Base-by-base conservation (phyloP, 37 sponge, comb jelly and placozoan species). In the Spongilla lacustris region DNA sequence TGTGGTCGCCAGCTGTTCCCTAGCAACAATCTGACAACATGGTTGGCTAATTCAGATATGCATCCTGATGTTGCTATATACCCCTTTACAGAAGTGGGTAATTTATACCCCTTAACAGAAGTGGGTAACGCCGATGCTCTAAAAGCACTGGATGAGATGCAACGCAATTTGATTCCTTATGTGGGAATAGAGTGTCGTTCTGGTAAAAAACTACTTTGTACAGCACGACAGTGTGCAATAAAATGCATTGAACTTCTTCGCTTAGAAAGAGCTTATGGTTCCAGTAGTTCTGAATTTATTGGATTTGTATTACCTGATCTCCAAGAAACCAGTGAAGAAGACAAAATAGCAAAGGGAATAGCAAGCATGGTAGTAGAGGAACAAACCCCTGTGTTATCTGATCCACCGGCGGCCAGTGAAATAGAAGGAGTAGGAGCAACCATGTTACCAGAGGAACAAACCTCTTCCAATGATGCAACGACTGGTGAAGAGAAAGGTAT, bases 31-130 rank as follows among this genome's bases (percentile, higher is more conserved):
- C 58, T 58, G 58, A 58, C 58, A 17, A 58, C 58, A 58, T 58
- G 58, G 58, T 58, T 58, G 58, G 58, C 58, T 58, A 58, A 58
- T 58, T 58, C 58, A 58, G 58, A 58, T 58, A 58, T 58, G 58
- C 58, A 58, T 58, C 58, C 58, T 58, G 58, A 58, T 58, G 58
- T 58, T 58, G 58, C 58, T 58, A 58, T 58, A 58, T 58, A 58
- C 58, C 58, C 58, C 58, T 58, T 58, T 58, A 58, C 58, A 58
- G 58, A 58, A 58, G 21, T 46, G 46, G 46, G 46, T 46, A 46
- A 46, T 46, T 46, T 46, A 46, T 46, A 46, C 46, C 8, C 46
- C 8, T 46, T 10, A 46, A 46, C 46, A 46, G n/a, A n/a, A n/a
- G n/a, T 41, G 41, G 41, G 41, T 41, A 41, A 41, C 41, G 41